Evolutionary conservation across 2,113 vertebrate genomes (phyloP), one percentile per base, ranked within the genome.

Genomic region (Rallus limicola): DNA sequence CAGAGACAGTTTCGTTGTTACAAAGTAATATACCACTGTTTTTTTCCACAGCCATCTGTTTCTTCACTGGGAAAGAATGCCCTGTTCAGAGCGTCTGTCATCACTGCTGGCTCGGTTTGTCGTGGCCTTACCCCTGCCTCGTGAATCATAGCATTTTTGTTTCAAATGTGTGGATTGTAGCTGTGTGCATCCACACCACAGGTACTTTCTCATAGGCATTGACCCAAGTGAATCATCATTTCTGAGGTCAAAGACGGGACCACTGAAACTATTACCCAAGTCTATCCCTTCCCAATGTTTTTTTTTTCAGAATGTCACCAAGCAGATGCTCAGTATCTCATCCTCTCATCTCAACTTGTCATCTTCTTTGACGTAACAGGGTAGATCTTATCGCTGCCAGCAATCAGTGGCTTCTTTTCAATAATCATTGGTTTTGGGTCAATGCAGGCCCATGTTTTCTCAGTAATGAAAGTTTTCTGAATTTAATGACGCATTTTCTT

Each of bases 1-100:
- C 13, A 53, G 55, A 48, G 29, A 33, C 7, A 53, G 62, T 80
- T 5, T 20, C 0, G 0, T 33, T 79, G 21, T 52, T 0, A 0
- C 10, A 50, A 80, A 38, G 10, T 33, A 58, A n/a, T 64, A 50
- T 28, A 52, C 25, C 55, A 38, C 23, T 72, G 8, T 83, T 5
- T 26, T 84, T 89, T 93, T 77, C 77, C 69, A 87, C 21, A 84
- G 55, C 33, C 1, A 0, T n/a, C 52, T 78, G 15, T 65, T 53
- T 67, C 60, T 77, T 75, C 53, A 25, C 36, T 65, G 55, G 40
- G 46, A 71, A 89, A 91, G n/a, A n/a, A 8, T 44, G 13, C 29
- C 31, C 40, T 91, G 15, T 44, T 84, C 42, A 52, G 40, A 50
- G 36, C 2, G 2, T 36, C 50, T 71, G 33, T 42, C 38, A n/a